A percentile compares a stretch with the other conserved stretches of the same genome.
Evolutionary conservation across 2,797 vertebrate genomes (phyloP).

Genomic region (Glyptemys insculpta): DNA sequence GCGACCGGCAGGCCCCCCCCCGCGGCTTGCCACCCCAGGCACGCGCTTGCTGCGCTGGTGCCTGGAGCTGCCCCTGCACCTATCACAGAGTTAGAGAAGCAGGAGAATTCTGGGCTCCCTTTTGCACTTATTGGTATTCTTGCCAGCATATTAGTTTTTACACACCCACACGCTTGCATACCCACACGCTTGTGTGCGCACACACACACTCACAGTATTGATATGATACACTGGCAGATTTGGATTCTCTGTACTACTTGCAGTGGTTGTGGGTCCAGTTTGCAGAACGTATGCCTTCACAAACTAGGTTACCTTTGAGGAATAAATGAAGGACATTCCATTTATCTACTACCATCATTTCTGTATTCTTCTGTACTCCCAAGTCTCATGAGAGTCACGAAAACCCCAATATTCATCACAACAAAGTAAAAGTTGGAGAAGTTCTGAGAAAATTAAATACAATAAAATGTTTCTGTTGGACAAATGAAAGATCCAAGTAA

Average conservation of each 20-base stretch:
- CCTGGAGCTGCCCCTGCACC: no score
- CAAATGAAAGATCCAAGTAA: background rate
- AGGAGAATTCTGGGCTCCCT: slow-evolving; percentile 32
- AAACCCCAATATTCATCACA: background rate
- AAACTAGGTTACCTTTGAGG: slow-evolving; percentile 54
- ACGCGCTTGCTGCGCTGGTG: no score
- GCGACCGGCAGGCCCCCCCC: no score
- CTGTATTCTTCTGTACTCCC: background rate
- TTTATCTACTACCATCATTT: slow-evolving; percentile 14
- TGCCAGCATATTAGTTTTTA: slow-evolving; percentile 27
- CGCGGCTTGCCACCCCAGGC: no score
- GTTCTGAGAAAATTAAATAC: background rate
- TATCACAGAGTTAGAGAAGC: background rate
- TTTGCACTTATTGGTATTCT: slow-evolving; percentile 42
- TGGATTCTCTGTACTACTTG: slow-evolving; percentile 49
- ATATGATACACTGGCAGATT: slow-evolving; percentile 65
- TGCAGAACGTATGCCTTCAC: slow-evolving; percentile 63
- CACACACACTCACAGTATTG: slow-evolving; percentile 19
- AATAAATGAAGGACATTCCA: slow-evolving; percentile 52
- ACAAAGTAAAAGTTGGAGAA: background rate
- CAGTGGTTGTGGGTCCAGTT: slow-evolving; percentile 61
- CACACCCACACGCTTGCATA: no score
- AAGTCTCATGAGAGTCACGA: background rate
- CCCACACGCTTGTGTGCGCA: no score
- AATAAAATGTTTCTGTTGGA: background rate